Evolutionary conservation across 23 tunicate species (phyloP).

Genomic region (Botrylloides violaceus): DNA sequence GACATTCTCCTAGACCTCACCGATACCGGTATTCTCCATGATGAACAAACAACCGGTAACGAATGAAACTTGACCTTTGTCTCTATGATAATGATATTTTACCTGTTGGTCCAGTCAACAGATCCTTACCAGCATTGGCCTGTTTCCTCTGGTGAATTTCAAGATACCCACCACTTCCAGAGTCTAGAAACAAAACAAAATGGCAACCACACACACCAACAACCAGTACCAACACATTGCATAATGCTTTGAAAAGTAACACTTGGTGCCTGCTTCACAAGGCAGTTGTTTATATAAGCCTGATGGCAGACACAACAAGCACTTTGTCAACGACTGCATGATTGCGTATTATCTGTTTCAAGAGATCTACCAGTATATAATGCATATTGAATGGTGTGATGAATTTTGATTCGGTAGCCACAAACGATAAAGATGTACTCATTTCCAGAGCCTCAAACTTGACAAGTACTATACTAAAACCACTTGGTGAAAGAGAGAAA

Average conservation of each 20-base stretch:
- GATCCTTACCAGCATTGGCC: constrained; percentile 15
- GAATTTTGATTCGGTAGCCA: not conserved
- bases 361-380: not conserved
- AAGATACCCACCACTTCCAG: constrained; percentile 8
- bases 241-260: no score
- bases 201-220: not conserved
- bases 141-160: constrained; percentile 18
- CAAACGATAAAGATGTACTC: not conserved
- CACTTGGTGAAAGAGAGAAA: not conserved
- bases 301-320: not conserved
- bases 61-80: no score
- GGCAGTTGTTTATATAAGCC: not conserved
- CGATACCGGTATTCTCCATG: no score
- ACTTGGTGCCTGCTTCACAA: not conserved
- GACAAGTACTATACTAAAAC: not conserved
- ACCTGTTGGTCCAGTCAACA: constrained; percentile 22
- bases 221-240: not conserved
- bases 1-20: no score
- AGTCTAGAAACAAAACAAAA: not conserved
- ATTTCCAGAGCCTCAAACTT: not conserved
- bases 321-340: not conserved
- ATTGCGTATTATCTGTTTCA: not conserved
- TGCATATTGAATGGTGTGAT: no score
- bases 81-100: not conserved
- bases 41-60: no score